phyloP scores from a whole-genome alignment of 2,797 vertebrate species.

The Gobio occitaniae region DNA sequence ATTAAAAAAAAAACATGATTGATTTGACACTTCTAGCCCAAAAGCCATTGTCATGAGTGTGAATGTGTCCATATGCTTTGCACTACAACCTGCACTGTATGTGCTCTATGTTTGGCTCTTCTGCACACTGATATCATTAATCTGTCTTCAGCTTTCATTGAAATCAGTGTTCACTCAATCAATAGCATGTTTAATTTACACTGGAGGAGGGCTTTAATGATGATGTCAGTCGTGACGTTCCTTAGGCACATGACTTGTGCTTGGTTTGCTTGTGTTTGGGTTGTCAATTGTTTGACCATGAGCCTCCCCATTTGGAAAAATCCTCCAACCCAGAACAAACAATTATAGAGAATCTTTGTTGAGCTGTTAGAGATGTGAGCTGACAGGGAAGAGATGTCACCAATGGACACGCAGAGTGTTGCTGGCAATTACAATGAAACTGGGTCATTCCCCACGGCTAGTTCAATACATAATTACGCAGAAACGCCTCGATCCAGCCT shows the following conservation, averaged over 20 bases:
- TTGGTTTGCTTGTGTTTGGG: slow-evolving; percentile 29
- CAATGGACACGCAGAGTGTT: slow-evolving; percentile 56
- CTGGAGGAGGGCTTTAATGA: slow-evolving; percentile 51
- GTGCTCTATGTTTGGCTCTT: slow-evolving; percentile 35
- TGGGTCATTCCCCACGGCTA: slow-evolving; percentile 73
- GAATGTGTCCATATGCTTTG: slow-evolving; percentile 52
- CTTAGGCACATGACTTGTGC: neutral
- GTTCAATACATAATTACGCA: slow-evolving; percentile 75
- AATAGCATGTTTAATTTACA: slow-evolving; percentile 40
- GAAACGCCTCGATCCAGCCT: slow-evolving; percentile 64
- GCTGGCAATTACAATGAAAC: slow-evolving; percentile 71
- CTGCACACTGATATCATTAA: slow-evolving; percentile 57
- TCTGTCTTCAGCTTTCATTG: slow-evolving; percentile 54
- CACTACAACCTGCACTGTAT: slow-evolving; percentile 54
- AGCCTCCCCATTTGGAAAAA: slow-evolving; percentile 9
- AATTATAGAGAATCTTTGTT: slow-evolving; percentile 48
- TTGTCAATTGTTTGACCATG: slow-evolving; percentile 33
- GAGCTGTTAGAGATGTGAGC: slow-evolving; percentile 60
- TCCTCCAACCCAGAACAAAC: neutral
- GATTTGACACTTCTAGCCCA: slow-evolving; percentile 3
- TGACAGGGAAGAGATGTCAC: slow-evolving; percentile 57
- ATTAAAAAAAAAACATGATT: slow-evolving; percentile 17
- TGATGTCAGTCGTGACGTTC: slow-evolving; percentile 44
- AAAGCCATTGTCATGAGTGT: slow-evolving; percentile 35
- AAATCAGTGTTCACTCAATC: slow-evolving; percentile 51